Percentiles rank a stretch among this genome's conserved stretches.
These are phyloP conservation scores for Gymnothorax javanicus DNA, from an alignment of 2,797 vertebrate species.

Conservation along the genomic window DNA sequence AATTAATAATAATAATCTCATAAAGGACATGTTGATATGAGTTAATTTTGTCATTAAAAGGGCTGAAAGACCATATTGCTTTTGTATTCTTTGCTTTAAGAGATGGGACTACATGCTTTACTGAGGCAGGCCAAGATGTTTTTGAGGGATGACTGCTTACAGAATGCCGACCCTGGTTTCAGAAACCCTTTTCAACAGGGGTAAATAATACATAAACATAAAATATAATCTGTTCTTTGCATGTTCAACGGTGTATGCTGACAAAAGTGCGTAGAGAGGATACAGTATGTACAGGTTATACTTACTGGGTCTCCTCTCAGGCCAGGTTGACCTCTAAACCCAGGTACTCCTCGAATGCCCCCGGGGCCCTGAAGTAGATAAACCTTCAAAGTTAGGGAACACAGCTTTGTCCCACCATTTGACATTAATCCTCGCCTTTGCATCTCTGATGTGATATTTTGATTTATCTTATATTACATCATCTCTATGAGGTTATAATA, in stretches of 20 bases:
- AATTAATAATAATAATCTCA: neutral
- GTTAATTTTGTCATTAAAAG: neutral
- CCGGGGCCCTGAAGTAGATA: conserved; percentile 72
- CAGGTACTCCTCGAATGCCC: conserved; percentile 71
- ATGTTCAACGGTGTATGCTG: no score
- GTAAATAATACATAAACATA: no score
- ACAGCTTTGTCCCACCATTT: neutral
- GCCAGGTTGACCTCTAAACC: conserved; percentile 73
- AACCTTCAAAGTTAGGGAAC: neutral
- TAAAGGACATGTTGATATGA: neutral
- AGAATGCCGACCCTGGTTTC: no score
- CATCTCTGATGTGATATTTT: neutral
- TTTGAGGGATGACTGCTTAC: neutral
- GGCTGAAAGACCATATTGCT: neutral
- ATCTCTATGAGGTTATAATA: neutral
- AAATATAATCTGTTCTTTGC: no score
- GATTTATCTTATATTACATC: neutral
- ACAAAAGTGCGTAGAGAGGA: neutral
- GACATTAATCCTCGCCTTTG: neutral
- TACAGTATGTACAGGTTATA: neutral
- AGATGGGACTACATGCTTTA: neutral
- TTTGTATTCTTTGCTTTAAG: neutral
- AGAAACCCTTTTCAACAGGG: no score
- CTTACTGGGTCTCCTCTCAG: conserved; percentile 84
- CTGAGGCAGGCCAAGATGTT: neutral